phyloP scores from a whole-genome alignment of 2,797 vertebrate genomes.

The Catostomus latipinnis region DNA sequence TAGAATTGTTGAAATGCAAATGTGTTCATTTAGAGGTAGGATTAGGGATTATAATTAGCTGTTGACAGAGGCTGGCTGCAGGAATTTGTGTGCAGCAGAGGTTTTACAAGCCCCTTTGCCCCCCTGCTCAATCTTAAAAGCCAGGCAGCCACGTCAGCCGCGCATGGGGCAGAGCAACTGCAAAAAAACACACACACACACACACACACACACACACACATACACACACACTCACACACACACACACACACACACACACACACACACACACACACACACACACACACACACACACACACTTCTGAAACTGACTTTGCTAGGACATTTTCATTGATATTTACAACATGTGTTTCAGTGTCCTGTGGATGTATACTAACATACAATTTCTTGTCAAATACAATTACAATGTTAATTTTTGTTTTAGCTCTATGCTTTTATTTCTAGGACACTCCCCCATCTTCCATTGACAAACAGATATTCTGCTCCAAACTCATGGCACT shows the following conservation, averaged over 20 bases:
- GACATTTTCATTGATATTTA: not conserved
- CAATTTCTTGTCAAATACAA: too few species aligned
- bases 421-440: too few species aligned
- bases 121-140: constrained; percentile 43
- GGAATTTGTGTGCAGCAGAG: constrained; percentile 47
- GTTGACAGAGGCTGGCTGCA: constrained; percentile 51
- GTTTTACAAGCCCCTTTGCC: constrained; percentile 36
- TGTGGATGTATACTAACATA: not conserved
- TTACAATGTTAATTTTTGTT: too few species aligned
- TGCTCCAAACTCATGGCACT: too few species aligned
- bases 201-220: constrained; percentile 11
- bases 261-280: constrained; percentile 35
- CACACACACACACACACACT: not conserved
- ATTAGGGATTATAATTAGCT: not conserved
- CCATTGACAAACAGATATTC: too few species aligned
- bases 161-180: constrained; percentile 11
- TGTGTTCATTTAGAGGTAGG: not conserved
- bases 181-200: constrained; percentile 30
- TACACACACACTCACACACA: constrained; percentile 12
- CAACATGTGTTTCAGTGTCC: not conserved
- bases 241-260: not conserved
- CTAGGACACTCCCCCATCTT: too few species aligned
- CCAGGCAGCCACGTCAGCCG: constrained; percentile 59
- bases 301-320: not conserved
- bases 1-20: too few species aligned